Evolutionary conservation across 92 coral and sea anemone genomes (phyloP), one percentile per base, ranked within the genome.

Genomic region (Bergia sp.): DNA sequence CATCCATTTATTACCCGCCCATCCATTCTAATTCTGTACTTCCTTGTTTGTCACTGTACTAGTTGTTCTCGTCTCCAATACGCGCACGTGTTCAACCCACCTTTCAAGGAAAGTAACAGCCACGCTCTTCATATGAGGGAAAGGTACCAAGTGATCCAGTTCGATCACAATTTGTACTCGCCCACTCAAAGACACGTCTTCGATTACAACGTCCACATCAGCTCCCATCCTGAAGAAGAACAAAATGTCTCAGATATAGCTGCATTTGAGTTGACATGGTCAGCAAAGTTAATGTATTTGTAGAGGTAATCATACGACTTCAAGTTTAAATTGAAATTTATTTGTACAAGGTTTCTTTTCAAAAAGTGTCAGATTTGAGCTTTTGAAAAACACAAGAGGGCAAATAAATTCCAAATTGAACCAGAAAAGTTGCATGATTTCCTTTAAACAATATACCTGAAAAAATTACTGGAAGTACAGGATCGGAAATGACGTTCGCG

Each of bases 111-210:
- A 96, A 8, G 98, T 94, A 13, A 96, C 86, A 5, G 98, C 89
- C 38, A 96, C 96, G 66, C 92, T 79, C 81, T 96, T 96, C 96
- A 94, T 93, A 83, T 96, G 98, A 8, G 98, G 98, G 78, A 96
- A 96, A 7, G 98, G 98, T 10, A 94, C 97, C 91, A 92, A 91
- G 89, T 96, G 98, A 84, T 96, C 97, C 93, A 96, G 43, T 81
- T 96, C 98, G 38, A 96, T 92, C 80, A 93, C 98, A 71, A 96
- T 93, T 92, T 96, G 98, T 53, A 92, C 92, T 50, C 98, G 95
- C 23, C 98, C 98, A 5, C 95, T 93, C 42, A 96, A 86, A 65
- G 95, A 93, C 6, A 96, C 90, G 43, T 96, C 98, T 88, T 96
- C 98, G 13, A 96, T 89, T 42, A 94, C 93, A 21, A 96, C 98